Conservation (phyloP, 2,888 invertebrate genomes). For the Calameuta filiformis region DNA sequence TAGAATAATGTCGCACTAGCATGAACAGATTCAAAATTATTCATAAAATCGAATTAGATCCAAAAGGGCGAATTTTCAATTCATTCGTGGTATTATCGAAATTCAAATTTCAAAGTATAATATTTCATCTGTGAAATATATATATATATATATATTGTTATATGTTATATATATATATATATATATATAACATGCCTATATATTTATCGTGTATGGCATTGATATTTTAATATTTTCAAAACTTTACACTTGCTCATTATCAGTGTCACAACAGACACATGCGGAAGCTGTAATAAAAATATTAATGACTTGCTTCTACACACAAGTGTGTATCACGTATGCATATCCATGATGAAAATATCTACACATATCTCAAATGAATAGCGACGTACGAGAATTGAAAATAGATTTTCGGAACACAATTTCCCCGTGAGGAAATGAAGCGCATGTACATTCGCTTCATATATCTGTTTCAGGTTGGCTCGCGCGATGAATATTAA, state of each 20-base stretch:
- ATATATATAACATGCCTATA: no score
- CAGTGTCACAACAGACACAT: slow-evolving; percentile 10
- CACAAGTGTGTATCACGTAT: background rate
- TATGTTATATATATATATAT: no score
- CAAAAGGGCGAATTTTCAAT: background rate
- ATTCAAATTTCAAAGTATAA: background rate
- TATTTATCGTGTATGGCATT: background rate
- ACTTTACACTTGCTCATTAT: background rate
- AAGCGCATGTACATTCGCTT: slow-evolving; percentile 36
- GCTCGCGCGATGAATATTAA: slow-evolving; percentile 39
- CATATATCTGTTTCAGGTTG: slow-evolving; percentile 23
- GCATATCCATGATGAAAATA: background rate
- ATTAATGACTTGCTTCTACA: slow-evolving; percentile 10
- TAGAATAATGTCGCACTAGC: background rate
- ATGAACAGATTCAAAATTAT: background rate
- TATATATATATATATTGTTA: no score
- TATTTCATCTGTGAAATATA: background rate
- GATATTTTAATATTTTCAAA: background rate
- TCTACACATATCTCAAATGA: slow-evolving; percentile 19
- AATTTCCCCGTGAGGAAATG: slow-evolving; percentile 51
- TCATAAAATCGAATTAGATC: background rate
- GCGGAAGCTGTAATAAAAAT: slow-evolving; percentile 17
- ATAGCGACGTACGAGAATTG: slow-evolving; percentile 37
- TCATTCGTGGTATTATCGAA: background rate
- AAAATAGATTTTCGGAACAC: slow-evolving; percentile 50